phyloP scores from a whole-genome alignment of 64 coral and sea anemone genomes.

The Dendrophyllia cribrosa region DNA sequence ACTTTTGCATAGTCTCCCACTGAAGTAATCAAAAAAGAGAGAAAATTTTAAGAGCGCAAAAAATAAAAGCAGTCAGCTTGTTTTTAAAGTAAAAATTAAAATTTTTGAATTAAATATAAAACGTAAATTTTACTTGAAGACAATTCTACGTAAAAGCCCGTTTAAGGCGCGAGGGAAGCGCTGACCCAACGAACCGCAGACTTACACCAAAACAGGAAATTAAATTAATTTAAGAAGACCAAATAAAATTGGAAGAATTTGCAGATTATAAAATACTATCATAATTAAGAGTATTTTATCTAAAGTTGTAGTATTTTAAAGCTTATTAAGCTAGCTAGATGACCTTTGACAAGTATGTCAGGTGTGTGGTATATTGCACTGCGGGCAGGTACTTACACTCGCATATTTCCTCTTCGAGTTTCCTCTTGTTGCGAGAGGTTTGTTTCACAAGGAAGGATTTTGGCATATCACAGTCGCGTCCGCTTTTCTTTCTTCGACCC shows the following conservation, averaged over 20 bases:
- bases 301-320: neutral
- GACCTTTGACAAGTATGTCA: slow-evolving; percentile 17
- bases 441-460: slow-evolving; percentile 78
- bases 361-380: neutral
- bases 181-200: slow-evolving; percentile 24
- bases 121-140: neutral
- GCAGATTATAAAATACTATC: neutral
- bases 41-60: neutral
- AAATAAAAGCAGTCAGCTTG: neutral
- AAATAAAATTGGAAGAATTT: neutral
- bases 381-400: slow-evolving; percentile 35
- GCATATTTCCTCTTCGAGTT: slow-evolving; percentile 28
- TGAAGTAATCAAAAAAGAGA: slow-evolving; percentile 17
- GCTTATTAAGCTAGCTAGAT: neutral
- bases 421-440: slow-evolving; percentile 54
- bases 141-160: neutral
- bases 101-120: neutral
- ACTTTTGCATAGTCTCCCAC: slow-evolving; percentile 51
- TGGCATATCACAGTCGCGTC: slow-evolving; percentile 52
- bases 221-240: neutral
- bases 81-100: neutral
- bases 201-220: neutral
- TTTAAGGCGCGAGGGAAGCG: neutral
- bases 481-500: neutral
- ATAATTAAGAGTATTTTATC: neutral